Conservation (phyloP, 2,113 vertebrate genomes). For the Rostratula benghalensis region DNA sequence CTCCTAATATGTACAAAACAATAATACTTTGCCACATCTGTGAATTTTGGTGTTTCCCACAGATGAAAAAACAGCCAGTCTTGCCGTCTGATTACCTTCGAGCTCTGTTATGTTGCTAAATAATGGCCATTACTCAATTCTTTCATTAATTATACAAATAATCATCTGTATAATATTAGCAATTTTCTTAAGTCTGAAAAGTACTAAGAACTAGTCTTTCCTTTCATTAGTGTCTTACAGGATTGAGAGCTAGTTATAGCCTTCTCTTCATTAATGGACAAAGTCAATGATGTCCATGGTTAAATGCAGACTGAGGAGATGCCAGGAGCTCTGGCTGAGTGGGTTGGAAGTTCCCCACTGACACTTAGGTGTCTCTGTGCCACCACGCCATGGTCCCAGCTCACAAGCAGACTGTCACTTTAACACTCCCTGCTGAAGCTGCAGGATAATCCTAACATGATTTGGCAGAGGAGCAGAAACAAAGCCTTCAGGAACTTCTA, state of each 20-base stretch:
- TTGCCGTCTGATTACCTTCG: neutral
- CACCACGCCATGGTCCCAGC: neutral
- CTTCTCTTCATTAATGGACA: neutral
- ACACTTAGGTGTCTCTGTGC: neutral
- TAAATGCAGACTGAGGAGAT: neutral
- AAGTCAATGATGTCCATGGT: neutral
- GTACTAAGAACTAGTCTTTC: neutral
- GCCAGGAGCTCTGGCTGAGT: neutral
- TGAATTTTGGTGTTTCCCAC: neutral
- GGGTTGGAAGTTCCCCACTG: neutral
- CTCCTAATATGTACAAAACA: neutral
- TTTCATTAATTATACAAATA: neutral
- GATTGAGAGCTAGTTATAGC: neutral
- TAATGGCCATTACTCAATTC: neutral
- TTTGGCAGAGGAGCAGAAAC: conserved; percentile 47
- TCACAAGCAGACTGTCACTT: neutral
- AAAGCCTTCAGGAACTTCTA: conserved; percentile 38
- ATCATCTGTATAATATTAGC: neutral
- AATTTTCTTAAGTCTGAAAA: neutral
- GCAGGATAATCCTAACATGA: neutral
- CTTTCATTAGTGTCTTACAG: neutral
- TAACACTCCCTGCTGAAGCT: neutral
- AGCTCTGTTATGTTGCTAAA: neutral
- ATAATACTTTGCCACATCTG: neutral
- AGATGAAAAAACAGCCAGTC: neutral